phyloP scores from a whole-genome alignment of 2,113 vertebrate species.

The Herpailurus yagouaroundi region DNA sequence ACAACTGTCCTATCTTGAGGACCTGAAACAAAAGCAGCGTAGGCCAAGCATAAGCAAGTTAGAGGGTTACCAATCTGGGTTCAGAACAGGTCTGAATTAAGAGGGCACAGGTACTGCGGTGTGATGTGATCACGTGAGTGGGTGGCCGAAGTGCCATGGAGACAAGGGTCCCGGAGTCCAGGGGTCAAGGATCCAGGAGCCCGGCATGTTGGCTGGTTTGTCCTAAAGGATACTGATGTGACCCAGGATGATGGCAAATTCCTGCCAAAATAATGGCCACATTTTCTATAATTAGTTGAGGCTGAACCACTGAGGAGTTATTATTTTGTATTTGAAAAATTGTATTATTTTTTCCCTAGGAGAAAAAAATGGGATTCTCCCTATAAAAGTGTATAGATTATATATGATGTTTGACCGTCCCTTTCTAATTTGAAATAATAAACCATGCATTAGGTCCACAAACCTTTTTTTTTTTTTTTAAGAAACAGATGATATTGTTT shows the following conservation, averaged over 20 bases:
- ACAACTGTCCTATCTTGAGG: background rate
- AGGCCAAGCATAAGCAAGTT: background rate
- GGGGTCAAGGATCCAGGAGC: background rate
- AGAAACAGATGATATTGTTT: no score
- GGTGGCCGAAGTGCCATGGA: background rate
- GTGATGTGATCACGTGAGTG: rapidly evolving
- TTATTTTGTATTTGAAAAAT: background rate
- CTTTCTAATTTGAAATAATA: background rate
- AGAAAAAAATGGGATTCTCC: background rate
- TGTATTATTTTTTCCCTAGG: background rate
- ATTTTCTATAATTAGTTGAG: background rate
- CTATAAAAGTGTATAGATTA: background rate
- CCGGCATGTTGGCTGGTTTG: background rate
- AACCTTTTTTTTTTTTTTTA: background rate
- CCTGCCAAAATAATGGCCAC: background rate
- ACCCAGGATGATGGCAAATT: background rate
- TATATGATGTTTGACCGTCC: background rate
- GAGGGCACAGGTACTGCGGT: background rate
- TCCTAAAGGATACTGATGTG: background rate
- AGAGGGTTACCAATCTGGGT: background rate
- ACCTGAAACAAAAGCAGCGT: background rate
- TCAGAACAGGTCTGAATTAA: background rate
- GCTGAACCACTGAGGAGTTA: background rate
- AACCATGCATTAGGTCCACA: background rate
- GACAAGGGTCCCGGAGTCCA: background rate